Evolutionary conservation across 2,113 vertebrate genomes (phyloP).

Genomic region (Osmerus mordax): DNA sequence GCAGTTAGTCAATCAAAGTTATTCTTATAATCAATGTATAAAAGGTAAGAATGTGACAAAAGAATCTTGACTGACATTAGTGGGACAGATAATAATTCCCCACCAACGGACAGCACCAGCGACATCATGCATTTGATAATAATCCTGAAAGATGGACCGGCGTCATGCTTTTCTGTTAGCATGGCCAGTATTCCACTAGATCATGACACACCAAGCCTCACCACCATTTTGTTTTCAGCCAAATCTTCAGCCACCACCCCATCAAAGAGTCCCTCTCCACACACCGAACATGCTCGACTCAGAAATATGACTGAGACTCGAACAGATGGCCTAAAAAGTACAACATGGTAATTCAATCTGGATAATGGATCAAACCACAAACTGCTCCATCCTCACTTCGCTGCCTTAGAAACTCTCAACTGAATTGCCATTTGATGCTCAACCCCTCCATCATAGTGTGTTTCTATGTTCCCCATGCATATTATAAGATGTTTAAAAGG

Average conservation of each 20-base stretch:
- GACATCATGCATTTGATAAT: neutral
- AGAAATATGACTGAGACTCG: slow-evolving; percentile 71
- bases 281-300: slow-evolving; percentile 58
- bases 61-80: slow-evolving; percentile 7
- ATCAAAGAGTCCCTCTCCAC: slow-evolving; percentile 43
- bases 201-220: slow-evolving; percentile 9
- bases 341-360: slow-evolving; percentile 74
- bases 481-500: slow-evolving; percentile 74
- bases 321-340: slow-evolving; percentile 75
- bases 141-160: neutral
- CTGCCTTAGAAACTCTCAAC: slow-evolving; percentile 56
- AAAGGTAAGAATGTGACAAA: neutral
- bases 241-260: slow-evolving; percentile 45
- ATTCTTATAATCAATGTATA: neutral
- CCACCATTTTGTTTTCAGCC: slow-evolving; percentile 52
- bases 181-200: neutral
- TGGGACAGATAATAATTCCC: too few species aligned
- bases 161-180: neutral
- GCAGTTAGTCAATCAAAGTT: slow-evolving; percentile 25
- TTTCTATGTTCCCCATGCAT: slow-evolving; percentile 71
- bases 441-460: slow-evolving; percentile 65
- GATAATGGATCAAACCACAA: slow-evolving; percentile 73
- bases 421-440: slow-evolving; percentile 70
- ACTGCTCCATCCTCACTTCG: slow-evolving; percentile 70
- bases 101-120: neutral